Evolutionary conservation across 2,888 invertebrate species (phyloP).

Genomic region (Sipha maydis): DNA sequence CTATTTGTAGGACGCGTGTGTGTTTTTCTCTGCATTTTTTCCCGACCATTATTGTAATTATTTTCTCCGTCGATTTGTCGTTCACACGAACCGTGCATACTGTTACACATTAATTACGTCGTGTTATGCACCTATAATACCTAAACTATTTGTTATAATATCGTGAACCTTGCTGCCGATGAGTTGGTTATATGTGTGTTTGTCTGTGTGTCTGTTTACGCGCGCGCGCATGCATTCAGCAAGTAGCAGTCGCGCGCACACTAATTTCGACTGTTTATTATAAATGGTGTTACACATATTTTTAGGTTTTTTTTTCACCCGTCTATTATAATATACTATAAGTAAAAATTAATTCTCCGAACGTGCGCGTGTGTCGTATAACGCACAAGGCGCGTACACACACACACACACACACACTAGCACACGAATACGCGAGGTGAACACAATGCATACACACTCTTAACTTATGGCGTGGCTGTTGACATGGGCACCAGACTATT

Average conservation of each 20-base stretch:
- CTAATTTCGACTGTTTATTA: constrained; percentile 39
- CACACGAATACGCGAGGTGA: background rate
- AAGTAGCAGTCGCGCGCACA: constrained; percentile 23
- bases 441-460: background rate
- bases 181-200: background rate
- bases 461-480: constrained; percentile 33
- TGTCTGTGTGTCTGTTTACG: background rate
- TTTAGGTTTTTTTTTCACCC: constrained; percentile 29
- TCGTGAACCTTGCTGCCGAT: constrained; percentile 1
- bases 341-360: constrained; percentile 50
- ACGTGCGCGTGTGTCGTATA: constrained; percentile 39
- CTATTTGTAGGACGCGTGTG: too few relatives aligned
- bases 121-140: background rate
- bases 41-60: background rate
- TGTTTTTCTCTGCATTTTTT: background rate
- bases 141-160: background rate
- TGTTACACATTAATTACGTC: background rate
- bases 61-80: background rate
- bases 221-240: background rate
- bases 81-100: background rate
- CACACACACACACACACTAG: background rate
- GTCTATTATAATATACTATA: background rate
- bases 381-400: background rate
- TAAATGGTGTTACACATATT: constrained; percentile 32
- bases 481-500: constrained; percentile 31